Evolutionary conservation across 2,113 vertebrate species (phyloP).

Genomic region (Choloepus hoffmanni): DNA sequence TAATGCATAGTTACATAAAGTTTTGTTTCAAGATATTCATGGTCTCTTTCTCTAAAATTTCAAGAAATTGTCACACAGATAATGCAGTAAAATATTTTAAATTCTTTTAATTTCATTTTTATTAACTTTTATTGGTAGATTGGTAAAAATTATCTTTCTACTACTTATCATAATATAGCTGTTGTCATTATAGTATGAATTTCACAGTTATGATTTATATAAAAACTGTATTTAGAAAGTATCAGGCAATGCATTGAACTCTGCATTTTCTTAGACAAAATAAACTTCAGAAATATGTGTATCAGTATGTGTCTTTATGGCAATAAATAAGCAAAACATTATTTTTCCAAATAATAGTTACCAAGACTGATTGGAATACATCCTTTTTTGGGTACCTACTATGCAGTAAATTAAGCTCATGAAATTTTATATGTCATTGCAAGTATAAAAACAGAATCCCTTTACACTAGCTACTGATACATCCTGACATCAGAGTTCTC

Average conservation of each 20-base stretch:
- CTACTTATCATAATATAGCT: neutral
- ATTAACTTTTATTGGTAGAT: neutral
- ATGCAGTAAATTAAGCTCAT: neutral
- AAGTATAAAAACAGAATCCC: neutral
- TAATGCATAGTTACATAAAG: neutral
- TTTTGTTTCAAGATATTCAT: slow-evolving; percentile 1
- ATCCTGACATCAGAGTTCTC: neutral
- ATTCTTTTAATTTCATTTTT: slow-evolving; percentile 54
- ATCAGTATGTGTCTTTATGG: neutral
- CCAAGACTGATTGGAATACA: neutral
- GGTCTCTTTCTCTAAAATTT: neutral
- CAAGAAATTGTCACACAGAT: neutral
- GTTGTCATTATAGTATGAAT: neutral
- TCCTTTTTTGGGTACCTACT: neutral
- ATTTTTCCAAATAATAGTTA: neutral
- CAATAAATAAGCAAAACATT: neutral
- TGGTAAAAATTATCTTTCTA: neutral
- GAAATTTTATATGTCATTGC: neutral
- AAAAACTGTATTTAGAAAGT: neutral
- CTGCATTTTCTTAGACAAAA: neutral
- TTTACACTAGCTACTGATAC: neutral
- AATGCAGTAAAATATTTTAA: slow-evolving; percentile 19
- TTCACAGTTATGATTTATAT: neutral
- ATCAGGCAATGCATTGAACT: neutral
- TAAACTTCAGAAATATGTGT: neutral